These are phyloP conservation scores for Eulemur rubriventer DNA, from an alignment of 2,797 vertebrate genomes.

Conservation along the genomic window DNA sequence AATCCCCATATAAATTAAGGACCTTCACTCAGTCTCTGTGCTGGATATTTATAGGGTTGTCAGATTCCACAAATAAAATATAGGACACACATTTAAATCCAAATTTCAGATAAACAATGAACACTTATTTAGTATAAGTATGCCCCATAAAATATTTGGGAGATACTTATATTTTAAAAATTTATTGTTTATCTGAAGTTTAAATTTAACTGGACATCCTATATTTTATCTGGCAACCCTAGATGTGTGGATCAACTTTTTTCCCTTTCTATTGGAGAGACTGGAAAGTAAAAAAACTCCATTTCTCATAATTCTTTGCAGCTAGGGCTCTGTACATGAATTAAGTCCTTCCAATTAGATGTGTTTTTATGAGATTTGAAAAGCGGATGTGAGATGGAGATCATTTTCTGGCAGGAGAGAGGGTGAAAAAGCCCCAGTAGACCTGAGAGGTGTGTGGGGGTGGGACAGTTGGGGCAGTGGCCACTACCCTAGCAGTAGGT, in stretches of 20 bases:
- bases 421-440: not conserved
- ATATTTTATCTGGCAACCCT: not conserved
- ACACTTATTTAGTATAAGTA: not conserved
- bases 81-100: not conserved
- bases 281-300: not conserved
- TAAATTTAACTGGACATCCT: not conserved
- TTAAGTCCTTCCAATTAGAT: not conserved
- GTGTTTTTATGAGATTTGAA: not conserved
- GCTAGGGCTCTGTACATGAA: not conserved
- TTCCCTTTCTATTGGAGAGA: not conserved
- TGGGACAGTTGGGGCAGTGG: too few relatives aligned
- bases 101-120: not conserved
- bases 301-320: conserved; percentile 1
- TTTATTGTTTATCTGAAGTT: not conserved
- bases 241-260: not conserved
- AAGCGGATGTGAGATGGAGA: not conserved
- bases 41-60: not conserved
- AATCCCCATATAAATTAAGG: not conserved
- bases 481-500: not conserved
- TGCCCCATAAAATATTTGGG: not conserved
- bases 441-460: not conserved
- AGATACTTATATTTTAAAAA: not conserved
- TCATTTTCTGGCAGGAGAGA: not conserved
- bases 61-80: not conserved
- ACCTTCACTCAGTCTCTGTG: not conserved